These are phyloP conservation scores for Cephalopterus ornatus DNA, from an alignment of 2,113 vertebrate genomes.

Conservation along the genomic window DNA sequence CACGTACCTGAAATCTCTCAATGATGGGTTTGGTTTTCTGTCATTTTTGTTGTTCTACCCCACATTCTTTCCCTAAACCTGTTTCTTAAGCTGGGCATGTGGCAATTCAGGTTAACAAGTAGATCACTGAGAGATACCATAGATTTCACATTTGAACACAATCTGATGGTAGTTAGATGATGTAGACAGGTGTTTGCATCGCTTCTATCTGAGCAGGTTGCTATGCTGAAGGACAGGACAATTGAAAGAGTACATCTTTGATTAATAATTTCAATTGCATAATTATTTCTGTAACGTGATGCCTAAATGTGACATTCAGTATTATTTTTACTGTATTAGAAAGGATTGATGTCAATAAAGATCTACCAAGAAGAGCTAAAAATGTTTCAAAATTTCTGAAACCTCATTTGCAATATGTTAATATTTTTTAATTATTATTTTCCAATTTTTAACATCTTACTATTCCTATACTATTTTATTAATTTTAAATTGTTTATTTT, in stretches of 20 bases:
- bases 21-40: not conserved
- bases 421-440: not conserved
- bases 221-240: not conserved
- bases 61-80: not conserved
- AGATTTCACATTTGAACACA: not conserved
- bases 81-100: not conserved
- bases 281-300: not conserved
- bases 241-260: not conserved
- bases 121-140: not conserved
- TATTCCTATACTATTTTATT: not conserved
- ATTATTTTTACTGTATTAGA: not conserved
- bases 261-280: not conserved
- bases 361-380: not conserved
- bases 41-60: not conserved
- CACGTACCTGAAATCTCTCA: not conserved
- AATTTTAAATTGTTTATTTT: not conserved
- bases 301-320: not conserved
- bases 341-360: not conserved
- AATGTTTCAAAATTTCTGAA: not conserved
- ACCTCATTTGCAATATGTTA: fast-evolving
- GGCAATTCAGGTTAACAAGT: not conserved
- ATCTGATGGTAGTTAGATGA: not conserved
- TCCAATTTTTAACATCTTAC: not conserved
- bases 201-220: not conserved
- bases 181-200: not conserved